A percentile compares a stretch with the other conserved stretches of the same genome.
phyloP scores from a whole-genome alignment of 2,113 vertebrate genomes.

The Syngnathus typhle region DNA sequence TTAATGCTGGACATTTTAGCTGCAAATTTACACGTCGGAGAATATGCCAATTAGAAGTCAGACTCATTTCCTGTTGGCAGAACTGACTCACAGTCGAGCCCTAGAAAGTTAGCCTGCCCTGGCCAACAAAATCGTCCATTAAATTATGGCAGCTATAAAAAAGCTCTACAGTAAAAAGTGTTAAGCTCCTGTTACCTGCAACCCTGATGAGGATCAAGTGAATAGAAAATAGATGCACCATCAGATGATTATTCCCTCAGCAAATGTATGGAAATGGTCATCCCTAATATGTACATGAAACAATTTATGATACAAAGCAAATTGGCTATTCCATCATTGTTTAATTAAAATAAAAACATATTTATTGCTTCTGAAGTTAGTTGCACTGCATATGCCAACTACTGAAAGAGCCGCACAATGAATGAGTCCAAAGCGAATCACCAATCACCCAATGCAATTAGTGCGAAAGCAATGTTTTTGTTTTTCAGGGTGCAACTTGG shows the following conservation, averaged over 20 bases:
- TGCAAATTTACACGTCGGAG: slow-evolving; percentile 13
- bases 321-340: slow-evolving; percentile 35
- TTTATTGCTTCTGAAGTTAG: slow-evolving; percentile 22
- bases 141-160: neutral
- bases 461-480: slow-evolving; percentile 17
- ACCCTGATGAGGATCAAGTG: neutral
- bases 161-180: neutral
- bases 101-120: neutral
- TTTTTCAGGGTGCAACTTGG: neutral
- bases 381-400: slow-evolving; percentile 2
- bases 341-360: slow-evolving; percentile 32
- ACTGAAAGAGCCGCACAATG: slow-evolving; percentile 28
- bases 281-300: neutral
- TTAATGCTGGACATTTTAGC: slow-evolving; percentile 9
- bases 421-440: slow-evolving; percentile 32
- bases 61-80: slow-evolving; percentile 7
- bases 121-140: neutral
- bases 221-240: neutral
- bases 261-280: neutral
- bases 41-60: neutral
- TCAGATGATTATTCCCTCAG: neutral
- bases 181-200: neutral
- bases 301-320: slow-evolving; percentile 15
- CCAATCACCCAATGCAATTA: slow-evolving; percentile 39
- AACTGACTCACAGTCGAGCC: neutral